Base-by-base conservation (phyloP, 2,888 invertebrate genomes). In the Gryllus longicercus region DNA sequence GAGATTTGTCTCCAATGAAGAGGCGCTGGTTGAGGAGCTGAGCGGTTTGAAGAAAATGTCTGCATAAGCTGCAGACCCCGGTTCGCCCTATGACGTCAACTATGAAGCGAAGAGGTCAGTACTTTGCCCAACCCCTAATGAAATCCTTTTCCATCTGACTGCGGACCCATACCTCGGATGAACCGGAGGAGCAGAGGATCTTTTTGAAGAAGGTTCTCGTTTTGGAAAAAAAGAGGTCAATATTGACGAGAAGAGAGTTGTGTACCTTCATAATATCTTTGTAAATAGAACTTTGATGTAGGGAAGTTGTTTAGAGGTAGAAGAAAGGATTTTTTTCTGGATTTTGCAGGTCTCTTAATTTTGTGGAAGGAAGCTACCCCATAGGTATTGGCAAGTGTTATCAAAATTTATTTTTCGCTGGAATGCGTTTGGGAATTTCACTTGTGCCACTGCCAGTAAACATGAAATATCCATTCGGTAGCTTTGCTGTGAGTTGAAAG, bases 1-100 rank as follows among this genome's bases (percentile, higher is more conserved):
- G 85, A 89, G 92, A 81, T 92, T 91, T 85, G 89, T 92, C 77
- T 89, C 91, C 2, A 89, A 89, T 82, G 92, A 92, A 85, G 90
- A 91, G 80, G 91, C 90, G 84, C 87, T 92, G 80, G 92, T 91
- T 8, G 87, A 90, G 76, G 91, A 93, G 86, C 89, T 93, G 79
- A 89, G 91, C 83, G 91, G 91, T 79, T 88, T 93, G 80, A 92
- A 92, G 86, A 91, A 91, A 23, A 3, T 79, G 85, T 86, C 89
- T 78, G 90, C 91, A 85, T 91, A 91, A 90, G 86, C 77, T 78
- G 16, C 10, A 38, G 51, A 38, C 14, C 23, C 74, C 16, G 14
- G 5, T n/a, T 49, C 16, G 74, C 74, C 78, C 23, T 51, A 23
- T 16, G 18, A 50, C 23, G 25, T 25, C 16, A 16, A 63, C 23